Percentiles rank a stretch among this genome's conserved stretches.
Evolutionary conservation across 1,140 invertebrate species (phyloP).

Genomic region (Pseudomyrmex gracilis): DNA sequence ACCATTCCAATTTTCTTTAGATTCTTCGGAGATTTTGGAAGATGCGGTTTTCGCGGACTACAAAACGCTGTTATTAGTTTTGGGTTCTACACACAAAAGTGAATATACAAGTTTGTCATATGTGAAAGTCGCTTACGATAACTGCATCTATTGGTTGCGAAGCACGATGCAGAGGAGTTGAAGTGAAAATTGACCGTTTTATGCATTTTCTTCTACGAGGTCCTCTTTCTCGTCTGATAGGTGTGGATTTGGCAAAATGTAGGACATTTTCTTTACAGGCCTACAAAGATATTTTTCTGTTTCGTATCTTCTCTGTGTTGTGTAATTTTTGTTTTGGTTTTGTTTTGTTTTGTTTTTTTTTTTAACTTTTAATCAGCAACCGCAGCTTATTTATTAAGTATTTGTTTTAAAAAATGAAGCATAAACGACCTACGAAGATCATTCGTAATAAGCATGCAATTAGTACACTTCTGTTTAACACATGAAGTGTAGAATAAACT

Average conservation of each 20-base stretch:
- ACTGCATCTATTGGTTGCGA: constrained; percentile 77
- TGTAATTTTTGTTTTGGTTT: too few relatives aligned
- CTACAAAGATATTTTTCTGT: constrained; percentile 72
- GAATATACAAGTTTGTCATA: background rate
- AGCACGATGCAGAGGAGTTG: constrained; percentile 81
- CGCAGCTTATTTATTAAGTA: constrained; percentile 62
- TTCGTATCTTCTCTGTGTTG: constrained; percentile 43
- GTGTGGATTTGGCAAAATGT: constrained; percentile 83
- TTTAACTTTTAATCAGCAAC: constrained; percentile 32
- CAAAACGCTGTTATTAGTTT: constrained; percentile 42
- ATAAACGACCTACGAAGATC: constrained; percentile 67
- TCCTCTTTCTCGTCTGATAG: constrained; percentile 80
- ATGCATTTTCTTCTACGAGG: constrained; percentile 83
- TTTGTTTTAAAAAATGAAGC: constrained; percentile 50
- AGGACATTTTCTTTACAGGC: constrained; percentile 85
- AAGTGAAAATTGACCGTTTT: constrained; percentile 83
- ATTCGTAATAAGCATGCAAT: constrained; percentile 58
- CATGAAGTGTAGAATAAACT: background rate
- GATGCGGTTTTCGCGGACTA: constrained; percentile 76
- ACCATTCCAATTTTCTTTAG: constrained; percentile 84
- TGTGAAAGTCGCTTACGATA: constrained; percentile 71
- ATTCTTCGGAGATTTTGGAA: constrained; percentile 81
- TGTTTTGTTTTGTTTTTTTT: constrained; percentile 48
- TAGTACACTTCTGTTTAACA: background rate
- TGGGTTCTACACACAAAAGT: background rate